Evolutionary conservation across 2,888 invertebrate genomes (phyloP).

Genomic region (Diachrysia chrysitis): DNA sequence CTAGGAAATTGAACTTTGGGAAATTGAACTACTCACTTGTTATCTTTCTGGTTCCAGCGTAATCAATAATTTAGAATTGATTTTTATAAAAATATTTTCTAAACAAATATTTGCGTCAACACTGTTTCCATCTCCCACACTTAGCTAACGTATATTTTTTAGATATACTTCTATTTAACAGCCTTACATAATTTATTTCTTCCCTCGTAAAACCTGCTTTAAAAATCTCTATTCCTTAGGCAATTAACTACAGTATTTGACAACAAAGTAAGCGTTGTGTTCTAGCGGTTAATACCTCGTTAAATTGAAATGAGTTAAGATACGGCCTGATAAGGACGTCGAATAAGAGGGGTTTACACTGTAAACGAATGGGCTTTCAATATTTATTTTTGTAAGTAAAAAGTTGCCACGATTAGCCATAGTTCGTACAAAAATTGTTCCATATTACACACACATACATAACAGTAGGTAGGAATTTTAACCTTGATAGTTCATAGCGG

Average conservation of each 20-base stretch:
- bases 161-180: slow-evolving; percentile 35
- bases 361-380: slow-evolving; percentile 9
- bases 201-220: slow-evolving; percentile 59
- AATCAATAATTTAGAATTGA: background rate
- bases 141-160: slow-evolving; percentile 33
- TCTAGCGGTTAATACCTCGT: slow-evolving; percentile 62
- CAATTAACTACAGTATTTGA: slow-evolving; percentile 63
- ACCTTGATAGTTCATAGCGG: no score
- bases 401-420: background rate
- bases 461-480: no score
- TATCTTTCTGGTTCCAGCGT: background rate
- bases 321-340: slow-evolving; percentile 54
- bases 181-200: slow-evolving; percentile 56
- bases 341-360: slow-evolving; percentile 34
- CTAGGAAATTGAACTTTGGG: no score
- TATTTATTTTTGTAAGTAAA: background rate
- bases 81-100: no score
- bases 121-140: slow-evolving; percentile 17
- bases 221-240: slow-evolving; percentile 60
- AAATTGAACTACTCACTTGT: no score
- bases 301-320: slow-evolving; percentile 57
- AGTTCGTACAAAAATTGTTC: no score
- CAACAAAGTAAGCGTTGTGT: slow-evolving; percentile 62
- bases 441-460: no score
- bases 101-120: slow-evolving; percentile 8